Percentiles rank a stretch among this genome's conserved stretches.
Evolutionary conservation across 2,888 invertebrate genomes (phyloP).

Genomic region (Scotopteryx bipunctaria): DNA sequence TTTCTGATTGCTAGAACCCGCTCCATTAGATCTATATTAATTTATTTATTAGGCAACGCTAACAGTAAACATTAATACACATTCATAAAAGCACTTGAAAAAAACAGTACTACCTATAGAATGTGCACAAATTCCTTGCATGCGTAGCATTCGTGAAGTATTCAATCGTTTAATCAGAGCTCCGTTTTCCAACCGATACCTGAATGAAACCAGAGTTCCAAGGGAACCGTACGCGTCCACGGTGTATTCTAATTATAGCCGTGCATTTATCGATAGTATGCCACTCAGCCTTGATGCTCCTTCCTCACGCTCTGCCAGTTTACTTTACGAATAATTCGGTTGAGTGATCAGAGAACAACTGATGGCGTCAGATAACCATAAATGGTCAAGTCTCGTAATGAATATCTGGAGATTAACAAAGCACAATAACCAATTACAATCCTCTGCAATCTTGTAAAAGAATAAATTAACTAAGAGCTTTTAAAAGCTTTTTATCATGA

Average conservation of each 20-base stretch:
- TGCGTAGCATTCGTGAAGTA: no score
- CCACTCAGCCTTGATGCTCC: constrained; percentile 66
- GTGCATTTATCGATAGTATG: constrained; percentile 60
- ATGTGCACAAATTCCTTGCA: not conserved
- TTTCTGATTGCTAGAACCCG: no score
- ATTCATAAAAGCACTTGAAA: no score
- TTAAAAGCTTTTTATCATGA: no score
- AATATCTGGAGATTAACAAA: no score
- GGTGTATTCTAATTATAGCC: constrained; percentile 69
- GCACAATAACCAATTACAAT: no score
- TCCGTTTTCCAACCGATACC: not conserved
- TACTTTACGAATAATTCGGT: constrained; percentile 5
- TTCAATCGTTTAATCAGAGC: not conserved
- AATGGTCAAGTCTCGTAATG: not conserved
- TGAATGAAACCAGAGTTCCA: constrained; percentile 47
- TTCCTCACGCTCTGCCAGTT: constrained; percentile 33
- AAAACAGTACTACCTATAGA: no score
- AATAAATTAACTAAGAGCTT: no score
- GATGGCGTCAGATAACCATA: not conserved
- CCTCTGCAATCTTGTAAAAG: no score
- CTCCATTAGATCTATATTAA: no score
- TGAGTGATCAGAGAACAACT: not conserved
- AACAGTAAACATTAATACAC: no score
- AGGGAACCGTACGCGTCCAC: constrained; percentile 43
- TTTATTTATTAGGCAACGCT: no score